Base-by-base conservation (phyloP, 1,140 invertebrate genomes). In the Ostrea edulis region DNA sequence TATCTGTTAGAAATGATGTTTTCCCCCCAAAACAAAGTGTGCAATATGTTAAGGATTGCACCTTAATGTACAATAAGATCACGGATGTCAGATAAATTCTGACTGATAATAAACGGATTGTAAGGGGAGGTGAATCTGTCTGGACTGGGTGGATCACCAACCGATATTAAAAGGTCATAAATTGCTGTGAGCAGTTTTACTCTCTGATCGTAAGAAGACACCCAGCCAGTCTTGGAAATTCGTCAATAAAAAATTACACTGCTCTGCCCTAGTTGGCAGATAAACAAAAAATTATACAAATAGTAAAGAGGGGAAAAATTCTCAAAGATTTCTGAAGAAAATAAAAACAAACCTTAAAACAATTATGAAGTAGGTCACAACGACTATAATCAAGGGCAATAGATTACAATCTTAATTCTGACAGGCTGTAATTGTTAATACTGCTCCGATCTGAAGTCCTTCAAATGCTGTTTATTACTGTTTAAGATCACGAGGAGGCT, bases 101-200 rank as follows among this genome's bases (percentile, higher is more conserved):
- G 58, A 62, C 58, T 62, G 58, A 62, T 35, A 25, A 77, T 77
- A 25, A 77, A 71, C 25, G 25, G 8, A 25, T 35, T 77, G 68
- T 77, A 77, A 77, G 5, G 68, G 68, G 68, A 77, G 68, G 68
- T 77, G 35, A 77, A 29, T 22, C 68, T 71, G 22, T 25, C 22
- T 71, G 68, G 68, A 25, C 68, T 77, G 68, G 68, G 68, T 77
- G 68, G 68, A 77, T 77, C 68, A 77, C 68, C 11, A 29, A 77
- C 68, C 68, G 68, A 77, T 77, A 77, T 77, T 77, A 29, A 77
- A 77, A 77, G 68, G 68, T 77, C 68, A 77, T 44, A 77, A 77
- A 77, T 14, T 25, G 68, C 68, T 14, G 25, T 77, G 68, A 77
- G 8, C 68, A 35, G 68, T 77, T 35, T 29, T 35, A 77, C 68